Base-by-base conservation (phyloP, 2,797 vertebrate species). In the Adrianichthys oophorus region DNA sequence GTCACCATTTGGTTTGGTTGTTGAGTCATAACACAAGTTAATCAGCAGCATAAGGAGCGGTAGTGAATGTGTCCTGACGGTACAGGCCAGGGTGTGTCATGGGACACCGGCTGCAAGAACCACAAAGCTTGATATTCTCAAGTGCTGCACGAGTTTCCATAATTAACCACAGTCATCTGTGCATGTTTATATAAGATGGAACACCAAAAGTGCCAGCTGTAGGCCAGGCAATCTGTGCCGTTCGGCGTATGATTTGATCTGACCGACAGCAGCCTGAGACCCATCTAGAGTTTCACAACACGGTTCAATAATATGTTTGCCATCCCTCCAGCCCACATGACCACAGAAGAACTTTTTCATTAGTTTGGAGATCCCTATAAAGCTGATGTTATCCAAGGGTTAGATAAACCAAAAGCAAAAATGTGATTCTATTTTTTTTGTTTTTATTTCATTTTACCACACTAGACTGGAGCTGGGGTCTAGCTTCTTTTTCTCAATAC, bases 61-160 rank as follows among this genome's bases (percentile, higher is more conserved):
- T 55, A 10, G 59, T 46, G 18, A 65, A 53, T 41, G 50, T 58
- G 62, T 41, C 74, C 56, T 50, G 55, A 3, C 21, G 17, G 61
- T 41, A 17, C 48, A 60, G 75, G 56, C 18, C 69, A 80, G 85
- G 86, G 84, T 58, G 86, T 87, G 85, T 81, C 82, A 0, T 73
- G 69, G 64, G 62, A 73, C 68, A 41, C 62, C 65, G 29, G 55
- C 54, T 62, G 79, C 72, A 69, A 47, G 32, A 5, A 80, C 84
- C 85, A 82, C 82, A 84, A 83, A 82, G 78, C 74, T 78, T 48
- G 50, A 64, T 74, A 73, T 63, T 65, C 65, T 65, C 0, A 75
- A 68, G 74, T 71, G 48, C 65, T 78, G 78, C 49, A 68, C 65
- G 53, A 53, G 23, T 82, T 83, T 85, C 83, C 79, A 86, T 78